Conservation (phyloP, 2,888 invertebrate genomes). For the Tolmerus cingulatus region DNA sequence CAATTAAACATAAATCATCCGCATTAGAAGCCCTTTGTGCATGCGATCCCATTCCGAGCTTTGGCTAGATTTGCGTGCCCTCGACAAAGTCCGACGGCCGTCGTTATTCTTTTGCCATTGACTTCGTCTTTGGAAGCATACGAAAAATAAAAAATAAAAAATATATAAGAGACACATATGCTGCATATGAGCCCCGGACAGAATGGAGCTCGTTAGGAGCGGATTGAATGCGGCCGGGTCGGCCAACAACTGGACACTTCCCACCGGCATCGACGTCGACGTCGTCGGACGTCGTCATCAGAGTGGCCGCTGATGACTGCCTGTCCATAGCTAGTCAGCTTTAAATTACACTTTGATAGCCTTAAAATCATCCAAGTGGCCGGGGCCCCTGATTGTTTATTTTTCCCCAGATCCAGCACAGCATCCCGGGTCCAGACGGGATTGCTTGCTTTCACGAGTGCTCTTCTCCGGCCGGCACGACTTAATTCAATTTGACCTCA, state of each 20-base stretch:
- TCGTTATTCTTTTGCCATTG: background rate
- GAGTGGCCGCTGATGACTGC: conserved; percentile 3
- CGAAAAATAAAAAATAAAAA: too few species aligned
- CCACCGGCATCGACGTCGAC: background rate
- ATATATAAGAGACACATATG: background rate
- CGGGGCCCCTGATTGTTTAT: background rate
- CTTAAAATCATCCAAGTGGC: conserved; percentile 27
- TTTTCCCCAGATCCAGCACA: background rate
- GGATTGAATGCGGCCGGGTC: background rate
- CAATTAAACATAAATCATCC: conserved; percentile 32
- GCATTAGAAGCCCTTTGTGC: conserved; percentile 23
- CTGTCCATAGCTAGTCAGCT: conserved; percentile 16
- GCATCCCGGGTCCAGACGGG: background rate
- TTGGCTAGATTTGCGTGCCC: conserved; percentile 10
- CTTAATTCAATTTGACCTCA: conserved; percentile 21
- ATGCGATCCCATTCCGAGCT: conserved; percentile 8
- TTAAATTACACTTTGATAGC: conserved; percentile 38
- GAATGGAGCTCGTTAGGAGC: background rate
- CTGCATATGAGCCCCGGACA: background rate
- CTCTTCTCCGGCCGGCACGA: background rate
- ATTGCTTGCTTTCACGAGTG: background rate
- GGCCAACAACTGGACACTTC: background rate
- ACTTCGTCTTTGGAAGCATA: background rate
- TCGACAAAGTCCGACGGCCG: background rate
- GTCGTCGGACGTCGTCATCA: background rate